Evolutionary conservation across 1,140 invertebrate species (phyloP), one percentile per base, ranked within the genome.

Genomic region (Chrysopa pallens): DNA sequence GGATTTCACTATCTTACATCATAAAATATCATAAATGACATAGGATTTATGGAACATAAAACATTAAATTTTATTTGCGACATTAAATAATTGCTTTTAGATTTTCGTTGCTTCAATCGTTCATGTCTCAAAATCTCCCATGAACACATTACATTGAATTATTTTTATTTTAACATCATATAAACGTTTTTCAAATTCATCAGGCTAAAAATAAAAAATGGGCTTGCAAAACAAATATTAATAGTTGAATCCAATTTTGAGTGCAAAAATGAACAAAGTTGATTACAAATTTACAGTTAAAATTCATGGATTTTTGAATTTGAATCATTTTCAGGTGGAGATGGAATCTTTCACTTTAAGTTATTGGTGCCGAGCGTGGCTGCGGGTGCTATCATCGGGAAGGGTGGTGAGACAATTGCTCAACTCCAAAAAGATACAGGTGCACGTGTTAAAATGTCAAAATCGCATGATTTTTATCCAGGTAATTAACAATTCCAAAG

Each of bases 401-500:
- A 95, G 68, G 92, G 91, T 12, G 92, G 92, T 44, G 91, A 96
- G 63, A 94, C 91, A 17, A 96, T 97, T 65, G 91, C 88, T 50
- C 87, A 94, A 60, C 67, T 96, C 52, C 92, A 97, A 66, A 93
- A 93, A 63, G 90, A 95, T 60, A 87, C 89, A 35, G 86, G 86
- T 53, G 88, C 91, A 49, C 74, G 87, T 52, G 85, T 97, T 44
- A 96, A 96, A 73, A 96, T 97, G 91, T 96, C 92, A 46, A 97
- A 95, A 68, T 88, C 89, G 12, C 90, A 92, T 60, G 91, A 96
- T 63, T 95, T 91, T 65, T 96, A 95, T 74, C 91, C 91, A 70
- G 91, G 91, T 93, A 68, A 69, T 67, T 62, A 33, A n/a, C n/a
- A n/a, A n/a, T n/a, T n/a, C n/a, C n/a, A n/a, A n/a, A n/a, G n/a